Evolutionary conservation across 2,113 vertebrate species (phyloP), one percentile per base, ranked within the genome.

Genomic region (Perccottus glenii): DNA sequence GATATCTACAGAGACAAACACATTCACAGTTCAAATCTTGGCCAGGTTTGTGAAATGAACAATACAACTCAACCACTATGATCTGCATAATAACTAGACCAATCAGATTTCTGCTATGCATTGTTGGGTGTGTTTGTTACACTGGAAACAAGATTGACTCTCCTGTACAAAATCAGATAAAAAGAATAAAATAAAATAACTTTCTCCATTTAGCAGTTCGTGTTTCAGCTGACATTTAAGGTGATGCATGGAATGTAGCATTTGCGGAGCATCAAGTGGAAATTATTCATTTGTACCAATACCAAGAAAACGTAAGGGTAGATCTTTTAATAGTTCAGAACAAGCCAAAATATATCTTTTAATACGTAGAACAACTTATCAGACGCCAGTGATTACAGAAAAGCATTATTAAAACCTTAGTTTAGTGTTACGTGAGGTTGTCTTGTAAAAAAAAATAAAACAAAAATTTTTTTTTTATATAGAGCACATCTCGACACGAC

Each of bases 21-120:
- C 69, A 82, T 88, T 88, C 85, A 87, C 79, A 90, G 79, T 81
- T 85, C 70, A 70, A 65, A 64, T 50, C 55, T 19, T 68, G 72
- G 40, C 73, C 50, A 15, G 60, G 42, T 27, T 6, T 38, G 64
- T 74, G 52, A 75, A 78, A 87, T 60, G 19, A 85, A 83, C 66
- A 75, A 55, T 72, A 81, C 9, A 62, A 72, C 32, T 58, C 48
- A 61, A 73, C 50, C 70, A 66, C 59, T 67, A 70, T 33, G 70
- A 64, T 80, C 50, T 64, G 70, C 52, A 70, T 46, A 63, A 14
- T 51, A 58, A 75, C 32, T 42, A 56, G 47, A 75, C 50, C 9
- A 46, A 45, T 75, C 53, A 1, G 52, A 45, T 80, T 73, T 66
- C 19, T 63, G 14, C 61, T 64, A 67, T 70, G 48, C 51, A 51